Evolutionary conservation across 2,797 vertebrate genomes (phyloP), one percentile per base, ranked within the genome.

Genomic region (Liparis tanakae): DNA sequence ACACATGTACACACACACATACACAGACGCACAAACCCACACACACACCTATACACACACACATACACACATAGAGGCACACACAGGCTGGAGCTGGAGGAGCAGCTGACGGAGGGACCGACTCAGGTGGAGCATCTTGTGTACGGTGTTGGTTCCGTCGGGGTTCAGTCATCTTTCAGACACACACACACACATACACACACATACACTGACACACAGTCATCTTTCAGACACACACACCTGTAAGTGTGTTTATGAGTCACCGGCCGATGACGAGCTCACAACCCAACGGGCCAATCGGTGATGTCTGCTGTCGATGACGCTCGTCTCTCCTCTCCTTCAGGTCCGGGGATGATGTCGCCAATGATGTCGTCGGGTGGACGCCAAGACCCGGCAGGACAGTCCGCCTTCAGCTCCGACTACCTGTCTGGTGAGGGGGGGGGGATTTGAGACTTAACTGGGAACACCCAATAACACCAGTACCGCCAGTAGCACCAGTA

Each of bases 391-490:
- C 82, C 85, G 4, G 79, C 89, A 10, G 94, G 91, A 79, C 93
- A 94, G 64, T 74, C 90, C 4, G 72, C 84, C 59, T 91, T 92
- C 70, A 79, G 88, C 76, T 82, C 93, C 17, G 93, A 93, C 89
- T 91, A 89, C 82, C 79, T 93, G 78, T 92, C 93, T 79, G 94
- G 94, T 95, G 87, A 92, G 91, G 61, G 70, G 65, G 56, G 30
- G 55, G 17, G 30, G n/a, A 51, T 20, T 51, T 51, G 48, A 54
- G 51, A 30, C 50, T 20, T 50, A 18, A 50, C 48, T 50, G 8
- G 51, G 51, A 30, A 30, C 25, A 30, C 25, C 25, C 25, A 30
- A 30, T 30, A 30, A 2, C 25, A 30, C 25, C 25, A 30, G 25
- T 30, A 30, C 25, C 33, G 34, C 15, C 20, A 33, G 44, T 46